phyloP scores from a whole-genome alignment of 2,797 vertebrate species.

The Premnoplex brunnescens region DNA sequence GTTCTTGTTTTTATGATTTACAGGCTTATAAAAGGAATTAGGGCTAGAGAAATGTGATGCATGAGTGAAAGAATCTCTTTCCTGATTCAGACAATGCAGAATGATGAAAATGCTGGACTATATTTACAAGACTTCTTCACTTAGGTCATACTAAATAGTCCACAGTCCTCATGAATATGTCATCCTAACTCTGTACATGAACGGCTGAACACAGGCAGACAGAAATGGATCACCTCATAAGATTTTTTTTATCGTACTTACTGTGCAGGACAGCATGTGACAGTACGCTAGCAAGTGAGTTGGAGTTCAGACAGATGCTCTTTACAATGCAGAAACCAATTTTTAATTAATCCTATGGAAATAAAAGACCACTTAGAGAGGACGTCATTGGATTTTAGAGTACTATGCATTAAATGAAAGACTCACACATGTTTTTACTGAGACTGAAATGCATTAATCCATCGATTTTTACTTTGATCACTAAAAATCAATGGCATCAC shows the following conservation, averaged over 20 bases:
- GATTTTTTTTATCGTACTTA: not conserved
- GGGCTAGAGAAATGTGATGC: not conserved
- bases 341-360: not conserved
- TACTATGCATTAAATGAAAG: not conserved
- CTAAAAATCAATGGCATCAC: constrained; percentile 17
- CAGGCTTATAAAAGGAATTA: constrained; percentile 57
- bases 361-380: not conserved
- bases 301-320: not conserved
- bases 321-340: not conserved
- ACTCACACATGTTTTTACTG: not conserved
- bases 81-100: not conserved
- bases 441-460: constrained; percentile 4
- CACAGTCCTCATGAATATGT: not conserved
- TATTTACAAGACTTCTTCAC: not conserved
- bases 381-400: not conserved
- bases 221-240: not conserved
- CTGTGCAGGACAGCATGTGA: not conserved
- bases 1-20: constrained; percentile 58
- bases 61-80: constrained; percentile 16
- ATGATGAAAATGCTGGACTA: not conserved
- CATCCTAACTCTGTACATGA: not conserved
- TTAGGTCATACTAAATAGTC: not conserved
- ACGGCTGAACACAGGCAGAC: not conserved
- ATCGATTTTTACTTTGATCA: constrained; percentile 10
- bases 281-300: rapidly evolving